Conservation (phyloP, 2,797 vertebrate genomes). For the Schizothorax lantsangensis region DNA sequence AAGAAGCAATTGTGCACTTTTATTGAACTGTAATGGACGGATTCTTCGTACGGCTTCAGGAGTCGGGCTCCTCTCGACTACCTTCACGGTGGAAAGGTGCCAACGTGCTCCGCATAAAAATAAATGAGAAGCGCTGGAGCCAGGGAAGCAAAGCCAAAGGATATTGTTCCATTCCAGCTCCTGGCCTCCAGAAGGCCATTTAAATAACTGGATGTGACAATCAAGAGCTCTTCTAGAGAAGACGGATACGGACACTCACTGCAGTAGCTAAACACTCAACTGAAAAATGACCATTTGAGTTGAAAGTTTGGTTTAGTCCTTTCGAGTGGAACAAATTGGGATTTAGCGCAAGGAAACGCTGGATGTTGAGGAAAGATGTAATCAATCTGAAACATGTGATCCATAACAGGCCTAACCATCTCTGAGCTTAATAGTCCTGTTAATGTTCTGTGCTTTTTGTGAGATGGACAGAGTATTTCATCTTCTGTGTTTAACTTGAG, state of each 20-base stretch:
- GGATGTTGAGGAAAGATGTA: background rate
- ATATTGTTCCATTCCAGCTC: conserved; percentile 79
- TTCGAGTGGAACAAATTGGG: conserved; percentile 14
- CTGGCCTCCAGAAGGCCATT: conserved; percentile 78
- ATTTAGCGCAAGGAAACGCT: background rate
- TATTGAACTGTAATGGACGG: conserved; percentile 77
- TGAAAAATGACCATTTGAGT: conserved; percentile 50
- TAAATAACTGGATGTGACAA: conserved; percentile 79
- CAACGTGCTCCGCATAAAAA: conserved; percentile 76
- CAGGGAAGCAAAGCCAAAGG: conserved; percentile 72
- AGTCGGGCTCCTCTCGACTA: conserved; percentile 66
- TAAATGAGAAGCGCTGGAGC: conserved; percentile 79
- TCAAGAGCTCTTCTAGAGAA: conserved; percentile 74
- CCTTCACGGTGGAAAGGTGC: conserved; percentile 69
- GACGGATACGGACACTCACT: conserved; percentile 61
- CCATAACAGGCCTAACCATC: background rate
- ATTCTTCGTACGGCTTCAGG: conserved; percentile 74
- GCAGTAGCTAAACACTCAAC: conserved; percentile 62
- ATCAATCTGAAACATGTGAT: conserved; percentile 11
- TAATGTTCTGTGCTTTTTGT: background rate
- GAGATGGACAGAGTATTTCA: background rate
- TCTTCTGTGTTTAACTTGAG: background rate
- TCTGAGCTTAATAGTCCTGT: background rate
- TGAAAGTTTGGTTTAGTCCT: conserved; percentile 22
- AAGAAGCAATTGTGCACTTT: conserved; percentile 68